A percentile compares a stretch with the other conserved stretches of the same genome.
Conservation (phyloP, 2,797 vertebrate species). For the Eulemur mongoz region DNA sequence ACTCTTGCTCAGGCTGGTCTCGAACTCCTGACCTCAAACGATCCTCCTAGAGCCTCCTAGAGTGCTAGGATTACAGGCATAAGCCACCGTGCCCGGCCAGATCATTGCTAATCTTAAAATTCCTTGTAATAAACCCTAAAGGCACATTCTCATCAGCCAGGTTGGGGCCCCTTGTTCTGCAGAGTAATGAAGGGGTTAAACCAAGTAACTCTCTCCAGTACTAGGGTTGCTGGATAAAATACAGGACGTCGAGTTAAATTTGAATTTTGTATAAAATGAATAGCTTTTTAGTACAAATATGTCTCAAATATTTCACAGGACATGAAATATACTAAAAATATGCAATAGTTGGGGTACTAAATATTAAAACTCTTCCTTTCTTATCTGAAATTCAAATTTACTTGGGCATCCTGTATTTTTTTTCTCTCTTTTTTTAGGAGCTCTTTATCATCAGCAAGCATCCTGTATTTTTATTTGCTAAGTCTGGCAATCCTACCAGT, state of each 20-base stretch:
- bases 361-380: not conserved
- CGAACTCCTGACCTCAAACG: too few species aligned
- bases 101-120: not conserved
- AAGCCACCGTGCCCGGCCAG: not conserved
- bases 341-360: not conserved
- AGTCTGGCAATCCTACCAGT: not conserved
- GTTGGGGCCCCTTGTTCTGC: not conserved
- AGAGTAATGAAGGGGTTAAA: not conserved
- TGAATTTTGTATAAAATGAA: constrained; percentile 6
- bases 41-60: too few species aligned
- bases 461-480: constrained; percentile 14
- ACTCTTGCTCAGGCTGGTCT: too few species aligned
- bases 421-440: not conserved
- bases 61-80: too few species aligned
- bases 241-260: not conserved
- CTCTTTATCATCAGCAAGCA: not conserved
- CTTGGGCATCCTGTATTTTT: constrained; percentile 1
- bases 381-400: constrained; percentile 37
- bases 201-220: not conserved
- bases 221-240: not conserved
- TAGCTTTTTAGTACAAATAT: not conserved
- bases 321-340: constrained; percentile 13
- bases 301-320: not conserved
- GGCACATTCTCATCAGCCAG: not conserved
- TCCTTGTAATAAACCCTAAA: not conserved